phyloP scores from a whole-genome alignment of 2,113 vertebrate species.

The Clarias gariepinus region DNA sequence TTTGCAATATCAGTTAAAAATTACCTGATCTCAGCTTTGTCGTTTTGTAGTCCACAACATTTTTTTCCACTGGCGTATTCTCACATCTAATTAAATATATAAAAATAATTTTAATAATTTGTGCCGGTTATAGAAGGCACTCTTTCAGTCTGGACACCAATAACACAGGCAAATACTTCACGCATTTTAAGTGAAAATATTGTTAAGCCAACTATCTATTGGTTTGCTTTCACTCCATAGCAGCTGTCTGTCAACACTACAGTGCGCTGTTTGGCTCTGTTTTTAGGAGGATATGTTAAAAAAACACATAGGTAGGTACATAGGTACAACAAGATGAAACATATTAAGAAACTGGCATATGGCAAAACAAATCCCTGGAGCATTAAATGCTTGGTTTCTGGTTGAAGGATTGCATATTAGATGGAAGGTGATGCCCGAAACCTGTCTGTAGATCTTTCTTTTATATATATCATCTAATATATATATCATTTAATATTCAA shows the following conservation, averaged over 20 bases:
- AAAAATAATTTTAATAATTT: slow-evolving; percentile 22
- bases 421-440: slow-evolving; percentile 1
- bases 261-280: slow-evolving; percentile 39
- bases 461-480: no score
- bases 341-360: slow-evolving; percentile 70
- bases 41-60: slow-evolving; percentile 48
- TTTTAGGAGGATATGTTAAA: slow-evolving; percentile 42
- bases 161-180: slow-evolving; percentile 9
- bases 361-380: slow-evolving; percentile 62
- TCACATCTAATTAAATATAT: slow-evolving; percentile 10
- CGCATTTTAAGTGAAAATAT: slow-evolving; percentile 2
- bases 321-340: slow-evolving; percentile 54
- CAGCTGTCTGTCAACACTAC: slow-evolving; percentile 39
- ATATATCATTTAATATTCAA: slow-evolving; percentile 64
- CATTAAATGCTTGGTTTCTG: slow-evolving; percentile 67
- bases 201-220: slow-evolving; percentile 2
- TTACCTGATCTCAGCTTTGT: slow-evolving; percentile 57
- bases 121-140: slow-evolving; percentile 14
- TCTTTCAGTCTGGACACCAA: slow-evolving; percentile 31
- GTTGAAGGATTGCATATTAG: slow-evolving; percentile 37
- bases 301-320: slow-evolving; percentile 48
- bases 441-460: slow-evolving; percentile 17
- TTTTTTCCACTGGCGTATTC: slow-evolving; percentile 37
- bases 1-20: slow-evolving; percentile 53
- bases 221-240: slow-evolving; percentile 23